Conservation (phyloP, 2,113 vertebrate genomes). For the Malurus melanocephalus region DNA sequence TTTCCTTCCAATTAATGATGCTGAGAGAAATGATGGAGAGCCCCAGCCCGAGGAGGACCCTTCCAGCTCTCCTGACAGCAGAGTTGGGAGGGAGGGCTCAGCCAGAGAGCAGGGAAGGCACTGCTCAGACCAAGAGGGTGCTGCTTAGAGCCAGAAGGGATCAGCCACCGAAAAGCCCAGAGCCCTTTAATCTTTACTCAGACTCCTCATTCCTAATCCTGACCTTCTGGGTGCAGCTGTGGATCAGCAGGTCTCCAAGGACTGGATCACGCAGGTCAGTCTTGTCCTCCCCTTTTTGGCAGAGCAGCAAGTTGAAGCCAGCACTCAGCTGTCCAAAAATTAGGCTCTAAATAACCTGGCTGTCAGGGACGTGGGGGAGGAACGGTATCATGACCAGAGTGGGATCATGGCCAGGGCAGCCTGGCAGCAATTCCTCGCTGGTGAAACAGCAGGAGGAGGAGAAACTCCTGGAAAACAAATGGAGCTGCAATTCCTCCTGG, state of each 20-base stretch:
- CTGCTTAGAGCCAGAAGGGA: neutral
- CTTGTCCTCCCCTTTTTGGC: neutral
- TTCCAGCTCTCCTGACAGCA: neutral
- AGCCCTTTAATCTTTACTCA: neutral
- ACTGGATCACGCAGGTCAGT: neutral
- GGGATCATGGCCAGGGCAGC: neutral
- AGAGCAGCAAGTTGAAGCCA: neutral
- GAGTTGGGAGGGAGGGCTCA: neutral
- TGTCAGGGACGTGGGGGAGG: neutral
- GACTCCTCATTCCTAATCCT: neutral
- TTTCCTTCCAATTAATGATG: neutral
- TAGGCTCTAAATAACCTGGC: neutral
- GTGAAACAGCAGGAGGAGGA: neutral
- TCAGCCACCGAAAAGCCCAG: accelerated
- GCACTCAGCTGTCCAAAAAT: neutral
- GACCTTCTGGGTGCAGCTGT: neutral
- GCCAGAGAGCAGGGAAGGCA: neutral
- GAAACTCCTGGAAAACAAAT: accelerated
- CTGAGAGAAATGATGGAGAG: accelerated
- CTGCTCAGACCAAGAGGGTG: neutral
- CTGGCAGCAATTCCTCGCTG: neutral
- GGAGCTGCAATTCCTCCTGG: neutral
- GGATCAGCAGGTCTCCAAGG: neutral
- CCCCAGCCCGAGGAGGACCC: accelerated
- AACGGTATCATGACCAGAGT: neutral